A percentile compares a stretch with the other conserved stretches of the same genome.
phyloP scores from a whole-genome alignment of 2,888 invertebrate species.

The Xanthia togata region DNA sequence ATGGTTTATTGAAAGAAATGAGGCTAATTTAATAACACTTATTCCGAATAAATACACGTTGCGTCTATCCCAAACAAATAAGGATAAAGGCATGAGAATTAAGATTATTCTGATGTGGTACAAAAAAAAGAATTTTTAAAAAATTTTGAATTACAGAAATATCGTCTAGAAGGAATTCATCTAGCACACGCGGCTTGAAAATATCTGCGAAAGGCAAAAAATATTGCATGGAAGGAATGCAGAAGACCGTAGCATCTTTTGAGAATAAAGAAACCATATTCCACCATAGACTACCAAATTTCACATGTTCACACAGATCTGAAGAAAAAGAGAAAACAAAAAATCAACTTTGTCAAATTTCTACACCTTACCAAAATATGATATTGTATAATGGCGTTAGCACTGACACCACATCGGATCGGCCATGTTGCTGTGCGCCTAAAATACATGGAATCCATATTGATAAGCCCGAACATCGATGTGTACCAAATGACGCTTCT shows the following conservation, averaged over 20 bases:
- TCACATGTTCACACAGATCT: neutral
- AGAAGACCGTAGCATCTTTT: constrained; percentile 4
- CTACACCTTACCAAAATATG: constrained; percentile 14
- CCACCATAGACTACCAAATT: neutral
- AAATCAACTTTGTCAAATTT: constrained; percentile 50
- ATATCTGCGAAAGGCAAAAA: constrained; percentile 51
- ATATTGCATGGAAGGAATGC: constrained; percentile 45
- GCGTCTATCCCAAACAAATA: neutral
- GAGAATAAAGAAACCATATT: constrained; percentile 3
- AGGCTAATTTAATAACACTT: neutral
- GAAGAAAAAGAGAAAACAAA: constrained; percentile 18
- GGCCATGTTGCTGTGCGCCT: constrained; percentile 70
- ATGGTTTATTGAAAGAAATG: neutral
- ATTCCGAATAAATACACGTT: neutral
- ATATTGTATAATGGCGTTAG: constrained; percentile 51
- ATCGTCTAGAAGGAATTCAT: constrained; percentile 25
- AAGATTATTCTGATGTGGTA: neutral
- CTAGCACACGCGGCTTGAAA: constrained; percentile 27
- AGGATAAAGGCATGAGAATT: neutral
- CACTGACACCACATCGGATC: constrained; percentile 76
- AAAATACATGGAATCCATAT: neutral
- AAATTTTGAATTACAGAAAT: constrained; percentile 18
- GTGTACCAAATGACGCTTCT: constrained; percentile 62
- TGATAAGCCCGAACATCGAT: constrained; percentile 54
- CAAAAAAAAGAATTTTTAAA: neutral